Base-by-base conservation (phyloP, 2,797 vertebrate genomes). In the Emydoidea blandingii region DNA sequence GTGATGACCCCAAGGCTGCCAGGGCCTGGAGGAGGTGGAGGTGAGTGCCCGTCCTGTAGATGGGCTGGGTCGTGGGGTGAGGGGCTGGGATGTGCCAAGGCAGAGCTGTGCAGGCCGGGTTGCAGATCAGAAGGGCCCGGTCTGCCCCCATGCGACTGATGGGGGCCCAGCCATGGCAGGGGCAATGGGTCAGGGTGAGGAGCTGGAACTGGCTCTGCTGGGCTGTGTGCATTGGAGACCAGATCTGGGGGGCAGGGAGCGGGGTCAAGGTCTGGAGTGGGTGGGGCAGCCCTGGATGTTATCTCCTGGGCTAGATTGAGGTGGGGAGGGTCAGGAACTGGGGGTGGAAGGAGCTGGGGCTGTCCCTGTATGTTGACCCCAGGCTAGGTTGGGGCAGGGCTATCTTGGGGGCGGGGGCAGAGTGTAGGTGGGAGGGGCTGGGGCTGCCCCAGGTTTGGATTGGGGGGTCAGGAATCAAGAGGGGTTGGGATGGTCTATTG, bases 1-100 rank as follows among this genome's bases (percentile, higher is more conserved):
- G 90, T 1, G 88, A 86, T 27, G 52, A 89, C 29, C 86, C 83
- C 0, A 93, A 97, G 0, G 47, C 96, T 76, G 90, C 87, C 53
- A 89, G 94, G 12, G 94, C 95, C 18, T 83, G 93, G 83, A 79
- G 94, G 65, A 96, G 94, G 94, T 95, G 97, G 90, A 97, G 96
- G 92, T 96, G 95, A 88, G 92, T 79, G 11, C 74, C 41, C 3
- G 44, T 4, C 74, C 4, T 27, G 23, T 49, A 6, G 15, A 15
- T 44, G 23, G 74, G 44, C 8, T 12, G 31, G 7, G 8, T 56
- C 5, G 4, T 10, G 18, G 72, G 8, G 37, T 14, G 72, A 9
- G 41, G 44, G 25, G 74, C n/a, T 96, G 96, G 65, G 2, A 94
- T 81, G 37, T 25, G 10, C 49, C 10, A 9, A 59, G 41, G 62